These are phyloP conservation scores for Ctenodactylus gundi DNA, from an alignment of 2,113 vertebrate genomes.

Conservation along the genomic window DNA sequence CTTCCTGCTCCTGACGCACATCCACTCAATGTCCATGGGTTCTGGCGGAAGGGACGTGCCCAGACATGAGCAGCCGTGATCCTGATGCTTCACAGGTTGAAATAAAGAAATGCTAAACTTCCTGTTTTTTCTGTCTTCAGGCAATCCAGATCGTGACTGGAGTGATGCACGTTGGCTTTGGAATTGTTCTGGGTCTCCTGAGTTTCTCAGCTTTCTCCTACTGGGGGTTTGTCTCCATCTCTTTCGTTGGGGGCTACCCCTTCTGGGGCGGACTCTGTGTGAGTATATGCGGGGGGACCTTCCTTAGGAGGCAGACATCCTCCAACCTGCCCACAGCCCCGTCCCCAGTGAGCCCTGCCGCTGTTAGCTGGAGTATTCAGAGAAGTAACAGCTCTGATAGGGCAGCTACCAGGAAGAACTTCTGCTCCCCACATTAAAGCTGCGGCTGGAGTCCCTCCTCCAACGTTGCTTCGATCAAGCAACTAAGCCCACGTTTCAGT, in stretches of 20 bases:
- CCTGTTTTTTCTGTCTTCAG: conserved; percentile 41
- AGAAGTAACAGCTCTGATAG: not conserved
- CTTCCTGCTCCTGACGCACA: not conserved
- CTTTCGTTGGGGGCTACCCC: conserved; percentile 26
- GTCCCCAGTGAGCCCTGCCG: not conserved
- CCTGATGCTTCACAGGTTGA: not conserved
- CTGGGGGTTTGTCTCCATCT: not conserved
- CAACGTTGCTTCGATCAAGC: not conserved
- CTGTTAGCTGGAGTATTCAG: not conserved
- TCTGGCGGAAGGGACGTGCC: not conserved
- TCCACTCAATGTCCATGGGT: not conserved
- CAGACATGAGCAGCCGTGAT: not conserved
- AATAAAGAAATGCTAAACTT: not conserved
- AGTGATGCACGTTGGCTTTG: conserved; percentile 35
- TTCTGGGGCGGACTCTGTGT: conserved; percentile 65
- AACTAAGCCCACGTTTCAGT: not conserved
- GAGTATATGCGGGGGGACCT: not conserved
- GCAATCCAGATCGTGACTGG: conserved; percentile 50
- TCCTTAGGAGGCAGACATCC: not conserved
- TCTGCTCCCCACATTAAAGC: not conserved
- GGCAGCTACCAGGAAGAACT: not conserved
- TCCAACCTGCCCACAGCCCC: not conserved
- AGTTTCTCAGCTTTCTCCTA: fast-evolving
- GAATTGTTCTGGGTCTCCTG: not conserved
- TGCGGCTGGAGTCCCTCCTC: not conserved